Percentiles rank a stretch among this genome's conserved stretches.
These are phyloP conservation scores for Actenoides lindsayi DNA, from an alignment of 2,113 vertebrate genomes.

Conservation along the genomic window DNA sequence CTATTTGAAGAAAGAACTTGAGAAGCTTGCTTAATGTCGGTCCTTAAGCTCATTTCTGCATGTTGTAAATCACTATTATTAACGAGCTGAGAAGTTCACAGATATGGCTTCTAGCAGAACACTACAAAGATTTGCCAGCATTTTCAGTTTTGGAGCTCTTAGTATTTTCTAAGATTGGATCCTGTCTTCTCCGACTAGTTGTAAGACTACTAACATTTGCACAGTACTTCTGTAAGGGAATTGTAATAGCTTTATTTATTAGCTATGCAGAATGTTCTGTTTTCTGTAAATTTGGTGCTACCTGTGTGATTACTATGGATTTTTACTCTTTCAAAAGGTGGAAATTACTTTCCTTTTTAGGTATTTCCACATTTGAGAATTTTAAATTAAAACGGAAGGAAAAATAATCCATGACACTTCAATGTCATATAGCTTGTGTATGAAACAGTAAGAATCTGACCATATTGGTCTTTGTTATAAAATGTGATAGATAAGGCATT, in stretches of 20 bases:
- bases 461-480: neutral
- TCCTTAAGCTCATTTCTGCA: neutral
- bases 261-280: neutral
- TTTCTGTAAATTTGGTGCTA: neutral
- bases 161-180: neutral
- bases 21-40: neutral
- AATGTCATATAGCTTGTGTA: neutral
- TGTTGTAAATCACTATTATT: neutral
- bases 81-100: neutral
- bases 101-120: neutral
- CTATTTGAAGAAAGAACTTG: neutral
- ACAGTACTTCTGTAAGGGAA: neutral
- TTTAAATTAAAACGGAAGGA: neutral
- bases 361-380: neutral
- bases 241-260: neutral
- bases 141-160: neutral
- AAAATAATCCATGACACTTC: neutral
- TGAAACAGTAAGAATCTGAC: neutral
- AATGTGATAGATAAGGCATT: neutral
- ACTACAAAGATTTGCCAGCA: neutral
- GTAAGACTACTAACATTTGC: neutral
- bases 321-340: neutral
- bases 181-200: neutral
- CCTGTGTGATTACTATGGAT: neutral
- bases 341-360: neutral